Percentiles rank a stretch among this genome's conserved stretches.
Conservation (phyloP, 1,140 invertebrate genomes). For the Gerris buenoi region DNA sequence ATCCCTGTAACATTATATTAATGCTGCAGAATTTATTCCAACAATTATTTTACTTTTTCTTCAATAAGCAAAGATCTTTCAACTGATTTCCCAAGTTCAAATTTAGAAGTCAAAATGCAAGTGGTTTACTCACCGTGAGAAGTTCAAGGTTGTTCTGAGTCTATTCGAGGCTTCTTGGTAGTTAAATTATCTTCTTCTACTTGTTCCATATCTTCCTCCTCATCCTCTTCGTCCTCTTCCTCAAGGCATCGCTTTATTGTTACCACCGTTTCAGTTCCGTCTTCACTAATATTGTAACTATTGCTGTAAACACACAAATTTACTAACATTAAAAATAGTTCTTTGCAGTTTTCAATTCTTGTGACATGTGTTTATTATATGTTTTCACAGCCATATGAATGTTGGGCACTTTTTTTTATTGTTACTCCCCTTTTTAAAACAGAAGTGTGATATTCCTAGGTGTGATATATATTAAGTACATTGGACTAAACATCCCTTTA, state of each 20-base stretch:
- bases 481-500: too few species aligned
- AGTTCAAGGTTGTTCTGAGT: too few species aligned
- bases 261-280: conserved; percentile 7
- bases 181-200: neutral
- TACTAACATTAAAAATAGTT: neutral
- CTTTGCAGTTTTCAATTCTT: neutral
- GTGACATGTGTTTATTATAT: neutral
- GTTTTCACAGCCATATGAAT: neutral
- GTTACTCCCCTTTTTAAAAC: neutral
- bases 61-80: too few species aligned
- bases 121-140: too few species aligned
- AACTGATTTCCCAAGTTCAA: too few species aligned
- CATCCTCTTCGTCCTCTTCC: conserved; percentile 5
- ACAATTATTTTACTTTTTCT: too few species aligned
- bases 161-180: too few species aligned
- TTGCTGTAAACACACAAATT: neutral
- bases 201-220: conserved; percentile 10
- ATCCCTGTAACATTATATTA: too few species aligned
- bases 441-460: neutral
- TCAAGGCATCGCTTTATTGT: conserved; percentile 3
- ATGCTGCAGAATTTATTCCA: too few species aligned
- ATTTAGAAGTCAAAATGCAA: too few species aligned
- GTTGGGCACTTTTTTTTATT: neutral
- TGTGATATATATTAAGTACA: too few species aligned
- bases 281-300: conserved; percentile 9